Conservation (phyloP, 2,888 invertebrate species). For the Euphydryas editha region DNA sequence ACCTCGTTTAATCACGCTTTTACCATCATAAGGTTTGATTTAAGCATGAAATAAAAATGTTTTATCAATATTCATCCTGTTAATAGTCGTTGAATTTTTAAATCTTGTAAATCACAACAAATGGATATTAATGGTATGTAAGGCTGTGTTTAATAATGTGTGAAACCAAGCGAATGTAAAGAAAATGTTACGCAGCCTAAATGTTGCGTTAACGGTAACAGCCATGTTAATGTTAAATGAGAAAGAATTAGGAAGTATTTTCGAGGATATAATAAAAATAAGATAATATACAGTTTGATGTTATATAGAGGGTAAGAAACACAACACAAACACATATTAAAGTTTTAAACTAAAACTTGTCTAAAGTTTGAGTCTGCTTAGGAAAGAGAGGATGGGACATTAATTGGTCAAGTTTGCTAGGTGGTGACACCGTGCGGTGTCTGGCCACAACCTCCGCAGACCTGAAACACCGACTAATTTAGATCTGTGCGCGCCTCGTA, state of each 20-base stretch:
- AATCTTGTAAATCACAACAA: constrained; percentile 27
- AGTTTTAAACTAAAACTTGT: constrained; percentile 20
- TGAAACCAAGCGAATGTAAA: constrained; percentile 30
- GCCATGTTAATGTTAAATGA: constrained; percentile 13
- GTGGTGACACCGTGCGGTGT: constrained; percentile 47
- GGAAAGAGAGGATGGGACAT: constrained; percentile 22
- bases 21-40: too few species aligned
- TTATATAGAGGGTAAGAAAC: neutral
- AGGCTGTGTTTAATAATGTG: constrained; percentile 34
- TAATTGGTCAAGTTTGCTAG: constrained; percentile 63
- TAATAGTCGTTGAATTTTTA: constrained; percentile 11
- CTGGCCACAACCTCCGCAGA: constrained; percentile 41
- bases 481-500: constrained; percentile 50
- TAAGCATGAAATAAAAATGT: neutral
- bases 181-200: constrained; percentile 32
- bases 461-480: constrained; percentile 64
- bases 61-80: neutral
- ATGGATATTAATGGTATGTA: constrained; percentile 37
- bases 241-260: constrained; percentile 14
- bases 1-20: too few species aligned
- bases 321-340: constrained; percentile 4
- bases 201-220: constrained; percentile 26
- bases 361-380: constrained; percentile 22
- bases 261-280: constrained; percentile 16
- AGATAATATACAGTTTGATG: neutral